Evolutionary conservation across 2,888 invertebrate species (phyloP).

Genomic region (Erebia epiphron): DNA sequence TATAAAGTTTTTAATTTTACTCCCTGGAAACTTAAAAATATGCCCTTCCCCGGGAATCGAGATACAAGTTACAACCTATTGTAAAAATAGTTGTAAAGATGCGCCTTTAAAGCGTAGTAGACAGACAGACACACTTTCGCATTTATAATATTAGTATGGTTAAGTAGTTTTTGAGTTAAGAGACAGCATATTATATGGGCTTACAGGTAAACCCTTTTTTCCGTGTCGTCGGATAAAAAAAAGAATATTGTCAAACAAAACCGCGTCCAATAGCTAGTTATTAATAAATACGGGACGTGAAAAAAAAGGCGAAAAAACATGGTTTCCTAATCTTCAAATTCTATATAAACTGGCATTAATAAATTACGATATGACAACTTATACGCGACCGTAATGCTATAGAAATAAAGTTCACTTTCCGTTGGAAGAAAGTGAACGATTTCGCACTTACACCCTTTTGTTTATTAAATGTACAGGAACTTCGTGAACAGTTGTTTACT

Average conservation of each 20-base stretch:
- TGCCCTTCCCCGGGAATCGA: too few species aligned
- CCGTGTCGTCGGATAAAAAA: background rate
- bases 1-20: too few species aligned
- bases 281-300: conserved; percentile 50
- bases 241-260: background rate
- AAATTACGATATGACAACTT: conserved; percentile 54
- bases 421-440: conserved; percentile 41
- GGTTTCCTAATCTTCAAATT: conserved; percentile 78
- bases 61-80: too few species aligned
- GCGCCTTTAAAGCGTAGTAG: too few species aligned
- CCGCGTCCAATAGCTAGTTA: conserved; percentile 32
- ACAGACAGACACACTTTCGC: too few species aligned
- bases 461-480: conserved; percentile 57
- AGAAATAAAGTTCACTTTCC: conserved; percentile 43
- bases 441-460: conserved; percentile 57
- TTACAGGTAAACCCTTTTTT: background rate
- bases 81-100: too few species aligned
- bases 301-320: conserved; percentile 59
- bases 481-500: conserved; percentile 67
- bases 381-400: conserved; percentile 41
- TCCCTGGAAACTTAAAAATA: too few species aligned
- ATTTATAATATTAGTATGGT: too few species aligned
- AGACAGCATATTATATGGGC: background rate
- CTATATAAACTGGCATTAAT: conserved; percentile 74
- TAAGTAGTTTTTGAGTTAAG: background rate